These are phyloP conservation scores for Oedothorax gibbosus DNA, from an alignment of 1,140 invertebrate species.

Conservation along the genomic window DNA sequence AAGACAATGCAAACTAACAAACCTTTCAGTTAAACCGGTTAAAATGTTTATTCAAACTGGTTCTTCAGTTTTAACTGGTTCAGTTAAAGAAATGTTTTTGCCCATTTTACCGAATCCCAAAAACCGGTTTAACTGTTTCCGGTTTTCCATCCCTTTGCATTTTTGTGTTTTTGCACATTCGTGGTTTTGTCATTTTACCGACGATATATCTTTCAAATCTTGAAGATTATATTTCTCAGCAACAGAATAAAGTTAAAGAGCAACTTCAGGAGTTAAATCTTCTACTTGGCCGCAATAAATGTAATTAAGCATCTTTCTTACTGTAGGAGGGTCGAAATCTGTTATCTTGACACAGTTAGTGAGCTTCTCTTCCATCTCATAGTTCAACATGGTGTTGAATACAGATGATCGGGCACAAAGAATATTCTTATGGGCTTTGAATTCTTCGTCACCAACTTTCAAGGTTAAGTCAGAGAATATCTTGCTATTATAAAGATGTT, in stretches of 20 bases:
- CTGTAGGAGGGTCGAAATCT: neutral
- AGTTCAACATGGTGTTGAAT: slow-evolving; percentile 98
- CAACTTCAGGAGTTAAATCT: neutral
- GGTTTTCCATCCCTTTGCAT: too few relatives aligned
- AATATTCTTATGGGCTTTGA: slow-evolving; percentile 95
- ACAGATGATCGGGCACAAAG: slow-evolving; percentile 92
- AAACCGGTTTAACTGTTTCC: too few relatives aligned
- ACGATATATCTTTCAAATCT: slow-evolving; percentile 4
- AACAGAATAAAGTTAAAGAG: neutral
- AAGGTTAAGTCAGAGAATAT: neutral
- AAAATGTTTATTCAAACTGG: too few relatives aligned
- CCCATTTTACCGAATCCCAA: too few relatives aligned
- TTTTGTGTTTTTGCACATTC: too few relatives aligned
- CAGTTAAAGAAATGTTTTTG: too few relatives aligned
- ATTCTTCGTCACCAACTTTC: neutral
- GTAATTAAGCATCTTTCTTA: neutral
- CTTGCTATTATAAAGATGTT: too few relatives aligned
- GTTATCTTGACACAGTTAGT: neutral
- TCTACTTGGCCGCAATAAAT: neutral
- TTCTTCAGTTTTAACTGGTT: too few relatives aligned
- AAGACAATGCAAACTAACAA: too few relatives aligned
- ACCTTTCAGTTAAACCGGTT: too few relatives aligned
- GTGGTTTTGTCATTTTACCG: too few relatives aligned
- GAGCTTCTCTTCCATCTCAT: slow-evolving; percentile 94
- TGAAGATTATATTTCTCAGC: slow-evolving; percentile 1